Evolutionary conservation across 1,140 invertebrate genomes (phyloP).

Genomic region (Camponotus vicinus): DNA sequence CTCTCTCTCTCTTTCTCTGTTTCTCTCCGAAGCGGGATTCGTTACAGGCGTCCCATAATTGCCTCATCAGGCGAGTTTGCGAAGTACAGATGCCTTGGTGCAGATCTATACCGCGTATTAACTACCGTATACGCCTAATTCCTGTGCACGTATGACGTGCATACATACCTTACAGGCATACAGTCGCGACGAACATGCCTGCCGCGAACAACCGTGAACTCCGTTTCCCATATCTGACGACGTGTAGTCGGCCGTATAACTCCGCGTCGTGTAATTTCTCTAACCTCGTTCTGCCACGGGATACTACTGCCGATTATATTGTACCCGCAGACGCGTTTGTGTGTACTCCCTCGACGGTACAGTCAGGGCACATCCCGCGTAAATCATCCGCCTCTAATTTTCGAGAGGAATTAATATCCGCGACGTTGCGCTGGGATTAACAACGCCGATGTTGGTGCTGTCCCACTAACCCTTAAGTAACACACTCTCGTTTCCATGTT

Average conservation of each 20-base stretch:
- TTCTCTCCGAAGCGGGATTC: slow-evolving; percentile 9
- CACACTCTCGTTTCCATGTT: not conserved
- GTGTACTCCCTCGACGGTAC: slow-evolving; percentile 40
- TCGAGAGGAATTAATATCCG: slow-evolving; percentile 48
- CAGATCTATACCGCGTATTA: slow-evolving; percentile 49
- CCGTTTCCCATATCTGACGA: slow-evolving; percentile 30
- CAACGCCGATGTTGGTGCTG: slow-evolving; percentile 28
- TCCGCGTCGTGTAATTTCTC: slow-evolving; percentile 51
- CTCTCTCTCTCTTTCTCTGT: not conserved
- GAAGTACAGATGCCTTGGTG: slow-evolving; percentile 43
- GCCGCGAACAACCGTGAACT: slow-evolving; percentile 48
- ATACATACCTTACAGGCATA: slow-evolving; percentile 10
- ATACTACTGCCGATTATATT: slow-evolving; percentile 56
- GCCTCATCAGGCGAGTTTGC: slow-evolving; percentile 61
- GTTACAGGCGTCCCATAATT: slow-evolving; percentile 55
- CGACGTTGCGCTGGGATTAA: slow-evolving; percentile 5
- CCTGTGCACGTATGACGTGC: slow-evolving; percentile 15
- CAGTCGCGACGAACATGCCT: slow-evolving; percentile 28
- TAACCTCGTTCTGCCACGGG: slow-evolving; percentile 47
- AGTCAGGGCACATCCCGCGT: slow-evolving; percentile 22
- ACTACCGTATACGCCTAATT: slow-evolving; percentile 53
- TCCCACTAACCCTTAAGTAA: slow-evolving; percentile 18
- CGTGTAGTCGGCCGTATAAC: not conserved
- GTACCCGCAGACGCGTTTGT: slow-evolving; percentile 31
- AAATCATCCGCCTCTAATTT: slow-evolving; percentile 61